phyloP scores from a whole-genome alignment of 2,797 vertebrate genomes.

The Chlorospingus flavigularis region DNA sequence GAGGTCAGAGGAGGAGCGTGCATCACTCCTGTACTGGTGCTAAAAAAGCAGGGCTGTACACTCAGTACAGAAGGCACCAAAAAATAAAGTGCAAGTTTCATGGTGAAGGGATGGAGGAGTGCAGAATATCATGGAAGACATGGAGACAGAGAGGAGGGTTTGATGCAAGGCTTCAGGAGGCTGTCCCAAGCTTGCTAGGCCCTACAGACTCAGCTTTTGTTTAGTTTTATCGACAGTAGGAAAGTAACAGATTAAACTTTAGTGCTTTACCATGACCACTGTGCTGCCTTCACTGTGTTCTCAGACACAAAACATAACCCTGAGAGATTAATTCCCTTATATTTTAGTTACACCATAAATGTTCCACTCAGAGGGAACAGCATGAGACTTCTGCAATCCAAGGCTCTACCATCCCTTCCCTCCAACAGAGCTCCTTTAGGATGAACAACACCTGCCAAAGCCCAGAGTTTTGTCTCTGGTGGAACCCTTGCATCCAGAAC shows the following conservation, averaged over 20 bases:
- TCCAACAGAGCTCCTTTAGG: not conserved
- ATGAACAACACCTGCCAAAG: not conserved
- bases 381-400: not conserved
- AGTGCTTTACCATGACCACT: not conserved
- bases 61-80: not conserved
- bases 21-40: not conserved
- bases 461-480: not conserved
- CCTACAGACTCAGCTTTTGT: not conserved
- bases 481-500: not conserved
- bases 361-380: not conserved
- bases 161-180: not conserved
- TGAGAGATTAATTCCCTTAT: not conserved
- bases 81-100: not conserved
- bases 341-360: not conserved
- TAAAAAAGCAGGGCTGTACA: not conserved
- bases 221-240: not conserved
- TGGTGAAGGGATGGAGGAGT: not conserved
- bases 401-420: not conserved
- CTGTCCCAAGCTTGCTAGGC: not conserved
- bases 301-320: not conserved
- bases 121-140: not conserved
- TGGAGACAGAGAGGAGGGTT: not conserved
- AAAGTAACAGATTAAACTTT: not conserved
- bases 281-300: not conserved
- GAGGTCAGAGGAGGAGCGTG: not conserved